These are phyloP conservation scores for Drosophila triauraria DNA, from an alignment of 1,140 invertebrate species.

Conservation along the genomic window DNA sequence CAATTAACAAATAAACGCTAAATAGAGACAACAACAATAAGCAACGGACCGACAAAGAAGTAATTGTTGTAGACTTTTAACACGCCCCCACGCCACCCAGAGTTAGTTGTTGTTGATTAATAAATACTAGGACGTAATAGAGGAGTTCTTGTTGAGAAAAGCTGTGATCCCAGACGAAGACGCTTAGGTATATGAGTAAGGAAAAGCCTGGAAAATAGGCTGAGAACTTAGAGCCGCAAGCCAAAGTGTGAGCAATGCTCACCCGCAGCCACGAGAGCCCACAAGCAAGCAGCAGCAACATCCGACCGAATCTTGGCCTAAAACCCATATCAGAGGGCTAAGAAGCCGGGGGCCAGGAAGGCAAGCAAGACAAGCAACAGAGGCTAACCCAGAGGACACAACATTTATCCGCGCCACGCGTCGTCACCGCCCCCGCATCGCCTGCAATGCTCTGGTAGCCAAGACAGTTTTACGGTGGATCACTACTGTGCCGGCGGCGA, in stretches of 20 bases:
- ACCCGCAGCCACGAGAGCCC: constrained; percentile 15
- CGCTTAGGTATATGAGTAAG: constrained; percentile 6
- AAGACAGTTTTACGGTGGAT: constrained; percentile 85
- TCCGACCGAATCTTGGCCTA: constrained; percentile 6
- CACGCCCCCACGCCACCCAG: constrained; percentile 1
- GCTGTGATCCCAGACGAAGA: constrained; percentile 48
- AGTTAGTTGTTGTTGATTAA: constrained; percentile 52
- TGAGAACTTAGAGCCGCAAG: background rate
- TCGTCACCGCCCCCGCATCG: constrained; percentile 85
- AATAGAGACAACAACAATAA: constrained; percentile 35
- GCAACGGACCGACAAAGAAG: constrained; percentile 14
- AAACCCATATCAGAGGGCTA: constrained; percentile 64
- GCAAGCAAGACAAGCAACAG: background rate
- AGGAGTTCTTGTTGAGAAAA: constrained; percentile 35
- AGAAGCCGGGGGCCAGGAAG: constrained; percentile 1
- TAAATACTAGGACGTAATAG: constrained; percentile 24
- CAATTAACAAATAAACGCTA: constrained; percentile 30
- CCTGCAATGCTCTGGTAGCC: constrained; percentile 85
- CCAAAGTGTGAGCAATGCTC: constrained; percentile 26
- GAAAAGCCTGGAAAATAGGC: background rate
- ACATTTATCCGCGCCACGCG: constrained; percentile 85
- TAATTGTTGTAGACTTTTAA: constrained; percentile 55
- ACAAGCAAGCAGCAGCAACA: background rate
- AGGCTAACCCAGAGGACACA: constrained; percentile 49
- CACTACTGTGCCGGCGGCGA: constrained; percentile 84